These are phyloP conservation scores for Sebastes taczanowskii DNA, from an alignment of 2,797 vertebrate species.

Conservation along the genomic window DNA sequence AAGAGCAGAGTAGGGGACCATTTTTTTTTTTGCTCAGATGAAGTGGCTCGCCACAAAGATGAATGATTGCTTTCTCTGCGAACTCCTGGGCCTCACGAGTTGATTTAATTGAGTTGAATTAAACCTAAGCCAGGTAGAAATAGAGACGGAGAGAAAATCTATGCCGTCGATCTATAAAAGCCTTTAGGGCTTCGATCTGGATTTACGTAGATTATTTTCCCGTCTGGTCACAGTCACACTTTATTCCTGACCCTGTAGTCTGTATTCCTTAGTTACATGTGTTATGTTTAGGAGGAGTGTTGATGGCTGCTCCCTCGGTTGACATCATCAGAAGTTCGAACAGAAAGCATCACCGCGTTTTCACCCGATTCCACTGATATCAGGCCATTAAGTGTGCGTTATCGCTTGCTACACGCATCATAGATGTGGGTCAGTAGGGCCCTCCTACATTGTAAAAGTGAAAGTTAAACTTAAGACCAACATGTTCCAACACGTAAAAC, in stretches of 20 bases:
- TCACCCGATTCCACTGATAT: neutral
- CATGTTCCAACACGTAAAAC: neutral
- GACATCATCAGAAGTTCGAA: constrained; percentile 1
- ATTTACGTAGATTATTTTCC: constrained; percentile 84
- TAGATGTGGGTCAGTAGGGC: neutral
- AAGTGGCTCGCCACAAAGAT: constrained; percentile 76
- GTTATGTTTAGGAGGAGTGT: constrained; percentile 34
- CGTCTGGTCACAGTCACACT: constrained; percentile 79
- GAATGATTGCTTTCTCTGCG: constrained; percentile 78
- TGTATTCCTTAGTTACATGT: constrained; percentile 56
- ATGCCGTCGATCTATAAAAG: constrained; percentile 84
- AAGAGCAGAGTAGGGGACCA: constrained; percentile 37
- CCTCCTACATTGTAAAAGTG: neutral
- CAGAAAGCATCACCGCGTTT: neutral
- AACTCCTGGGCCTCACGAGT: constrained; percentile 74
- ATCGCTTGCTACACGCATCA: too few relatives aligned
- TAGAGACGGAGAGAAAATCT: constrained; percentile 83
- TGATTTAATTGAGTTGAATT: constrained; percentile 87
- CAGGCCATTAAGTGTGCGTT: neutral
- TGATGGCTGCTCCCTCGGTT: neutral
- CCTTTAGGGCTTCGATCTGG: constrained; percentile 85
- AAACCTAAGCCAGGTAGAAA: constrained; percentile 84
- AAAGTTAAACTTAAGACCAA: neutral
- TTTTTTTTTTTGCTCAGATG: constrained; percentile 52
- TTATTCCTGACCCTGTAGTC: constrained; percentile 65